phyloP scores from a whole-genome alignment of 2,113 vertebrate species.

The Petaurus breviceps region DNA sequence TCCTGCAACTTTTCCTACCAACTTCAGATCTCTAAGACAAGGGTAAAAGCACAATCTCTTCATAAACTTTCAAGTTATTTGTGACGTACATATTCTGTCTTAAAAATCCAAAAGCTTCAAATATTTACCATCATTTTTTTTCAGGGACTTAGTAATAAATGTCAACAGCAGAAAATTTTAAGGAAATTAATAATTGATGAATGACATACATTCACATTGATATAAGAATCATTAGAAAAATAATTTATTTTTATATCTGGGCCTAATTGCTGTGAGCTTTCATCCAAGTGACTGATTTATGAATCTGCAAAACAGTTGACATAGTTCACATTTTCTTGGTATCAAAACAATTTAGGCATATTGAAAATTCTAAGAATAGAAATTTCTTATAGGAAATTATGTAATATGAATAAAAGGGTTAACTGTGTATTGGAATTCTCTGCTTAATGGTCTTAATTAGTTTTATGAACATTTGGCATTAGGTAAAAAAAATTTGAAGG shows the following conservation, averaged over 20 bases:
- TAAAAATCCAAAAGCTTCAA: conserved; percentile 17
- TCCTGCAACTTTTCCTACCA: neutral
- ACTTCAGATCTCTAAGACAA: neutral
- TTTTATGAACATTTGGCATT: neutral
- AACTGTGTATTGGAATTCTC: neutral
- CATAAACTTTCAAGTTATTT: conserved; percentile 13
- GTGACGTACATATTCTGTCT: neutral
- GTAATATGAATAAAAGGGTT: neutral
- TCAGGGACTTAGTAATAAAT: conserved; percentile 17
- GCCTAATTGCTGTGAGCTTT: neutral
- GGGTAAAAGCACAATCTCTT: neutral
- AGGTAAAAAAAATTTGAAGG: neutral
- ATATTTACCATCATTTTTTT: neutral
- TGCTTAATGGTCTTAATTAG: neutral
- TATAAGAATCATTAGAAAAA: neutral
- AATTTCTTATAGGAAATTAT: conserved; percentile 25
- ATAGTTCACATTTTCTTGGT: neutral
- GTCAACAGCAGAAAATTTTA: conserved; percentile 28
- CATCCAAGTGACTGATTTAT: neutral
- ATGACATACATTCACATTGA: neutral
- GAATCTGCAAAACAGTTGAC: neutral
- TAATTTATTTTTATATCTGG: neutral
- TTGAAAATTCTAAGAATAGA: conserved; percentile 30
- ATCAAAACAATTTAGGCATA: conserved; percentile 6
- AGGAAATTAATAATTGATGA: conserved; percentile 13